Percentiles rank a stretch among this genome's conserved stretches.
Conservation (phyloP, 2,888 invertebrate species). For the Caenorhabditis sinica region DNA sequence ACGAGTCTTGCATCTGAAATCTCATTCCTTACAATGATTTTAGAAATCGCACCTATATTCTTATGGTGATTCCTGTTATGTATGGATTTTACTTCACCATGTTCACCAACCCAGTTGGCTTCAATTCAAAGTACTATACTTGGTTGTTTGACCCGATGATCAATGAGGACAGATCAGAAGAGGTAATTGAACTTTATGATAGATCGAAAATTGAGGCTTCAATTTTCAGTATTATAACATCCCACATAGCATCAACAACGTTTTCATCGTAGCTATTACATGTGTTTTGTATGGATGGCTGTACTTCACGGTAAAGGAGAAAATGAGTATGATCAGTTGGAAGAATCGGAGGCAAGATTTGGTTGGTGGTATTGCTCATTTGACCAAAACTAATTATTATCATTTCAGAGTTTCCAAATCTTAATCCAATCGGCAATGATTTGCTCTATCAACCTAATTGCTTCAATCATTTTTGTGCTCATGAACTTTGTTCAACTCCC, state of each 20-base stretch:
- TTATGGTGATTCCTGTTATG: conserved; percentile 18
- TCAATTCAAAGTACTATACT: conserved; percentile 35
- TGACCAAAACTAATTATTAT: not conserved
- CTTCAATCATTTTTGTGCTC: conserved; percentile 30
- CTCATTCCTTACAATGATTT: too few species aligned
- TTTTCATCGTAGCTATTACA: conserved; percentile 35
- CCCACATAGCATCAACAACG: conserved; percentile 40
- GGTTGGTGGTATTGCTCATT: not conserved
- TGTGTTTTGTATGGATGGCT: conserved; percentile 26
- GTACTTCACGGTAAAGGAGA: conserved; percentile 13
- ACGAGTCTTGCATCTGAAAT: not conserved
- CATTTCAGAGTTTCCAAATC: conserved; percentile 44
- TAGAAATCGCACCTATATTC: conserved; percentile 11
- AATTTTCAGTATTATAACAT: conserved; percentile 29
- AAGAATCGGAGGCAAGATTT: conserved; percentile 27
- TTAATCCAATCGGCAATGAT: conserved; percentile 41
- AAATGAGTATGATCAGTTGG: conserved; percentile 32
- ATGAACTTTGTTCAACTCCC: conserved; percentile 39
- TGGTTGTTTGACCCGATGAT: conserved; percentile 47
- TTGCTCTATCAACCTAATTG: conserved; percentile 35
- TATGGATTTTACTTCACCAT: conserved; percentile 20
- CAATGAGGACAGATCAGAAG: not conserved
- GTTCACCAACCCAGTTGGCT: conserved; percentile 26
- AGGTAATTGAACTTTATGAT: not conserved
- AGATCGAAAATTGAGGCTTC: not conserved